Evolutionary conservation across 2,797 vertebrate species (phyloP).

Genomic region (Erethizon dorsatum): DNA sequence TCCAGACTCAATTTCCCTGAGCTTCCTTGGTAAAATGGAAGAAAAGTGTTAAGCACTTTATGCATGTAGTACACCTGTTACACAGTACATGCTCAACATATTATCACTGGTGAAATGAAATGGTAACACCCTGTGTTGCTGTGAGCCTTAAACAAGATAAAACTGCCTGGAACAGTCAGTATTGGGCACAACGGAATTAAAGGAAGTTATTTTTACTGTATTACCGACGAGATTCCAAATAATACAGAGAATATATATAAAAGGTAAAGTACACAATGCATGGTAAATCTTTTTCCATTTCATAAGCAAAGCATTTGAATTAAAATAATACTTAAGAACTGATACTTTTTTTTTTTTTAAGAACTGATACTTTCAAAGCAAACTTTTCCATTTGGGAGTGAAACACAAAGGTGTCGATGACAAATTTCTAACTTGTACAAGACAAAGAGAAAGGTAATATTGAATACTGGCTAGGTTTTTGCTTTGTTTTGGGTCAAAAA

Average conservation of each 20-base stretch:
- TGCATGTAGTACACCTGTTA: neutral
- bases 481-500: neutral
- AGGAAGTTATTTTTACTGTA: conserved; percentile 22
- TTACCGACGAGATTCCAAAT: conserved; percentile 44
- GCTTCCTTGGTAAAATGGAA: conserved; percentile 13
- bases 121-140: conserved; percentile 22
- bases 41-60: neutral
- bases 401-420: conserved; percentile 22
- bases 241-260: conserved; percentile 45
- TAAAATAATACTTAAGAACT: conserved; percentile 9
- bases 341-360: neutral
- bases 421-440: conserved; percentile 47
- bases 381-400: conserved; percentile 2
- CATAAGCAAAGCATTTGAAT: neutral
- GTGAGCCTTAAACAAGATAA: conserved; percentile 19
- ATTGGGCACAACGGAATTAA: neutral
- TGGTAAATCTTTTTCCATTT: conserved; percentile 19
- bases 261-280: neutral
- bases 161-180: neutral
- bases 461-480: neutral
- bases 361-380: conserved; percentile 23
- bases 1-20: conserved; percentile 25
- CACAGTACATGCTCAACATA: conserved; percentile 9
- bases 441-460: conserved; percentile 19
- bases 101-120: neutral